A percentile compares a stretch with the other conserved stretches of the same genome.
Conservation (phyloP, 2,888 invertebrate genomes). For the Lycocerus yunnanus region DNA sequence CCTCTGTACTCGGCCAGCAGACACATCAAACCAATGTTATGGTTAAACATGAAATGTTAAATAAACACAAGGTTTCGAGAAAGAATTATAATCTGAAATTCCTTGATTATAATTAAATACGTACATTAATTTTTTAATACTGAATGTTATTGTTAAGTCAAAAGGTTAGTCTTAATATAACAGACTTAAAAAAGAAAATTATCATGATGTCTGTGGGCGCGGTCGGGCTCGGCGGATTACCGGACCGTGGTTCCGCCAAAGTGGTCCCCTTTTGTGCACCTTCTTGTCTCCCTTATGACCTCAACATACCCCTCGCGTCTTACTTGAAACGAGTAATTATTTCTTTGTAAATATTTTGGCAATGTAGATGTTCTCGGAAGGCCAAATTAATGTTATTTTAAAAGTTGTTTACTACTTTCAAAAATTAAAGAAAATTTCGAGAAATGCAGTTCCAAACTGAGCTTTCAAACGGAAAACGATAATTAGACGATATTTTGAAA, state of each 20-base stretch:
- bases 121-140: background rate
- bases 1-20: too few relatives aligned
- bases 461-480: background rate
- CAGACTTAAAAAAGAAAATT: conserved; percentile 23
- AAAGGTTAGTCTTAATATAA: conserved; percentile 31
- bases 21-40: too few relatives aligned
- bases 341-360: background rate
- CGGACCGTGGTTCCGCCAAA: conserved; percentile 44
- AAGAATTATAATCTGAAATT: background rate
- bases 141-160: conserved; percentile 1
- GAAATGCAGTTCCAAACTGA: background rate
- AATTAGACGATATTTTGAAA: background rate
- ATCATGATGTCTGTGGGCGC: conserved; percentile 38
- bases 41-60: too few relatives aligned
- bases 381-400: background rate
- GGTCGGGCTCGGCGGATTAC: conserved; percentile 40
- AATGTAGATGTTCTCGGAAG: conserved; percentile 30
- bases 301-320: conserved; percentile 25
- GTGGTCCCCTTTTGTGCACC: conserved; percentile 43
- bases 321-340: conserved; percentile 1
- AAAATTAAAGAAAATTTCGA: background rate
- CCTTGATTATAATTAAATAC: background rate
- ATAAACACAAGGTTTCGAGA: too few relatives aligned
- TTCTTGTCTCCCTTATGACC: conserved; percentile 37
- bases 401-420: background rate